Conservation (phyloP, 2,888 invertebrate species). For the Caenorhabditis sp. region DNA sequence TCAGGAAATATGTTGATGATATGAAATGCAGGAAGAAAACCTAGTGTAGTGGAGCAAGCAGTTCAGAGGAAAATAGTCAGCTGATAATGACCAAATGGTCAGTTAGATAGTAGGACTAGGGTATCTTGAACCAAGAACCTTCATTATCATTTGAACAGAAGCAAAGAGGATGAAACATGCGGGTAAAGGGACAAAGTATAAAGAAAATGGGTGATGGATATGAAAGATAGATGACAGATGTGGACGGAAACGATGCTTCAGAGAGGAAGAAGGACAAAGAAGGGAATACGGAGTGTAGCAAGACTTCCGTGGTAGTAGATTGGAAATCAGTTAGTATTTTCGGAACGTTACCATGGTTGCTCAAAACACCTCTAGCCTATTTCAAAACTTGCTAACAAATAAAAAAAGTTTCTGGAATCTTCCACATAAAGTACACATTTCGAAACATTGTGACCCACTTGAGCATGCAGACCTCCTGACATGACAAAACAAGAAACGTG, state of each 20-base stretch:
- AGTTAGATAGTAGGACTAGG: conserved; percentile 16
- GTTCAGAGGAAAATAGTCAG: conserved; percentile 30
- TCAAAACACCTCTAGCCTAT: neutral
- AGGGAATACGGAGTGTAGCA: neutral
- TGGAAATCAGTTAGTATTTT: too few species aligned
- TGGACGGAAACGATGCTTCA: neutral
- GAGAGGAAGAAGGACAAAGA: neutral
- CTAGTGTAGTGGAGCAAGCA: conserved; percentile 47
- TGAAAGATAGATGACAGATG: neutral
- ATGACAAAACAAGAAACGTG: conserved; percentile 36
- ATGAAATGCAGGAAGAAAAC: conserved; percentile 15
- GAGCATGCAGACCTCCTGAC: conserved; percentile 37
- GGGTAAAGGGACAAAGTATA: conserved; percentile 1
- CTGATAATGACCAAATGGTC: conserved; percentile 41
- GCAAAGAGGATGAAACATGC: conserved; percentile 1
- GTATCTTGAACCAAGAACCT: neutral
- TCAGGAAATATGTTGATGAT: conserved; percentile 16
- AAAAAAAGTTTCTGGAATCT: conserved; percentile 10
- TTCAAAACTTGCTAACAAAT: neutral
- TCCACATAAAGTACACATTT: conserved; percentile 29
- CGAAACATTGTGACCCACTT: conserved; percentile 40
- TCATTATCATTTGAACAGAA: too few species aligned
- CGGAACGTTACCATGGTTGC: too few species aligned
- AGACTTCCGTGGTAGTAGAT: too few species aligned
- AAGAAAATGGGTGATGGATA: neutral